Conservation (phyloP, 2,113 vertebrate genomes). For the Eira barbara region DNA sequence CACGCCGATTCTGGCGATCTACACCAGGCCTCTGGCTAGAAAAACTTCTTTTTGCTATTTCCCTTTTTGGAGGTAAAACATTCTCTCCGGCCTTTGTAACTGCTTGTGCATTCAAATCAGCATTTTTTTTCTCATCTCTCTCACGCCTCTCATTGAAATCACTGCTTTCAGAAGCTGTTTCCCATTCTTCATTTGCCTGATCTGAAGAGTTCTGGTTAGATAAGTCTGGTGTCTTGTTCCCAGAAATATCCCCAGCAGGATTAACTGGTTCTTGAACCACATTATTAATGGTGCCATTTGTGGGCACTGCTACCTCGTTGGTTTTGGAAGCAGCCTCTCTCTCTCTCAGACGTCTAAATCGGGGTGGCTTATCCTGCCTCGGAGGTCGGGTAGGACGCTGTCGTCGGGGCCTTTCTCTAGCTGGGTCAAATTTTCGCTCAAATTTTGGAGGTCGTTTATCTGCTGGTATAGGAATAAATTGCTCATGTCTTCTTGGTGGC, state of each 20-base stretch:
- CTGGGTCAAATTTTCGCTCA: slow-evolving; percentile 92
- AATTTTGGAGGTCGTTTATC: slow-evolving; percentile 91
- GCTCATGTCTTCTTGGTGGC: slow-evolving; percentile 82
- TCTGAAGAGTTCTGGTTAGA: slow-evolving; percentile 99
- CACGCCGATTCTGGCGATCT: slow-evolving; percentile 94
- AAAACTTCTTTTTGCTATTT: slow-evolving; percentile 95
- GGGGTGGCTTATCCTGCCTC: slow-evolving; percentile 96
- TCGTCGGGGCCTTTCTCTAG: slow-evolving; percentile 92
- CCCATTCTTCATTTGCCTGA: slow-evolving; percentile 99
- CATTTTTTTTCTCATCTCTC: slow-evolving; percentile 93
- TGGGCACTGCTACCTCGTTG: slow-evolving; percentile 71
- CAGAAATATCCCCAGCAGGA: slow-evolving; percentile 81
- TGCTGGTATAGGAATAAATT: slow-evolving; percentile 78
- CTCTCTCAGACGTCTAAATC: slow-evolving; percentile 95
- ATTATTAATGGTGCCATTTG: slow-evolving; percentile 72
- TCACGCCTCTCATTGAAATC: slow-evolving; percentile 98
- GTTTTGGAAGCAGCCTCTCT: slow-evolving; percentile 90
- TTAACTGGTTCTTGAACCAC: slow-evolving; percentile 78
- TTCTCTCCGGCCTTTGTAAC: slow-evolving; percentile 83
- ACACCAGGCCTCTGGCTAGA: slow-evolving; percentile 94
- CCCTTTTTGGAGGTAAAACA: slow-evolving; percentile 83
- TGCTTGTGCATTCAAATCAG: slow-evolving; percentile 82
- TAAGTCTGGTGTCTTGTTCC: slow-evolving; percentile 96
- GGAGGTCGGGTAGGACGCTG: slow-evolving; percentile 95
- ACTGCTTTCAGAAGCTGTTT: slow-evolving; percentile 98